Base-by-base conservation (phyloP, 2,888 invertebrate genomes). In the Rhogogaster chlorosoma region DNA sequence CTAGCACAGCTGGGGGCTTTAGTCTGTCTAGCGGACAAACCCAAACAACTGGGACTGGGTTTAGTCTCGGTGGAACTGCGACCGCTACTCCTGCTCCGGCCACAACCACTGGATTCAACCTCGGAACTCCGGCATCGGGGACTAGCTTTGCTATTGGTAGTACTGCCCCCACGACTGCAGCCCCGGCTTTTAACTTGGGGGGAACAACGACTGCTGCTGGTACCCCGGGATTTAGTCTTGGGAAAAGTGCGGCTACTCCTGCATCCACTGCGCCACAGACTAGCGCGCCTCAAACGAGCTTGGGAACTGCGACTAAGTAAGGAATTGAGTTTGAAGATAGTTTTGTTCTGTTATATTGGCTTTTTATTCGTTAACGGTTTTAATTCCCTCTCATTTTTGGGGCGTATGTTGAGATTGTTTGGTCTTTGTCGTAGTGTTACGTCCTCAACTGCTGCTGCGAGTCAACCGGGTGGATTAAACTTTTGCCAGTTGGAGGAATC, bases 401-500 rank as follows among this genome's bases (percentile, higher is more conserved):
- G 12, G 26, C 32, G 3, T 67, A 32, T 67, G 15, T 32, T 67
- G 2, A 22, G 10, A 22, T 10, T 87, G 85, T 84, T 83, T 86
- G 57, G 64, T 84, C 49, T 84, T 84, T 53, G 82, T 86, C 87
- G n/a, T 77, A 93, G 93, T 3, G 93, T 93, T 7, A 92, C 90
- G 84, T 89, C 91, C 4, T 93, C 93, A 2, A 67, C 67, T n/a
- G 89, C 91, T 42, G 90, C 87, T 53, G 90, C 89, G 84, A 89
- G 88, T 70, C 93, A 91, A 57, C 92, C 95, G 0, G 94, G 92
- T 53, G 94, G 95, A 0, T 94, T 98, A 92, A 97, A 96, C 7
- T 99, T 98, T 93, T 95, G 96, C 1, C 98, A 98, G 91, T 93
- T 99, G 3, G 99, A 99, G 92, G 99, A 99, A 91, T 95, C 96